Percentiles rank a stretch among this genome's conserved stretches.
Conservation (phyloP, 2,888 invertebrate genomes). For the Limnephilus auricula region DNA sequence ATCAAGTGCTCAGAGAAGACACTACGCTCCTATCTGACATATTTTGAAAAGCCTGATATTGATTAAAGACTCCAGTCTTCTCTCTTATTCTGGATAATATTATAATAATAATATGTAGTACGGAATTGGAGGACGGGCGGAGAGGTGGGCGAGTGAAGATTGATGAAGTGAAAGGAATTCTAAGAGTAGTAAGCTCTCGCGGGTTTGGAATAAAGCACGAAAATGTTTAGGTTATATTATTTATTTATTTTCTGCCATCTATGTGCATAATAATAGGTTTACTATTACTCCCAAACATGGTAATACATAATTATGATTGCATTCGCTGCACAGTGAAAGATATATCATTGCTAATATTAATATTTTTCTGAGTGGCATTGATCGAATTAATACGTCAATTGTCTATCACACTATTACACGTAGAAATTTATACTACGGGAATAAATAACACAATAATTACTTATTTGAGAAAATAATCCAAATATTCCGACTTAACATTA, state of each 20-base stretch:
- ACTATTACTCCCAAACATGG: background rate
- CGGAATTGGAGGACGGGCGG: no score
- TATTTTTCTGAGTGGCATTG: background rate
- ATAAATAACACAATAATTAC: background rate
- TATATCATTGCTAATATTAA: background rate
- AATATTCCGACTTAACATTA: background rate
- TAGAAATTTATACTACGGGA: background rate
- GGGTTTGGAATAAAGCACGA: background rate
- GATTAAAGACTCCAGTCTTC: no score
- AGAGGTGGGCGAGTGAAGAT: no score
- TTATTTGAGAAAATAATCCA: background rate
- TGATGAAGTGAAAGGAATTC: no score
- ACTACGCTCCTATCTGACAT: no score
- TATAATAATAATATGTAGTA: no score
- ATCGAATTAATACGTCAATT: background rate
- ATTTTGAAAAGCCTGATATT: no score
- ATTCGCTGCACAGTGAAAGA: slow-evolving; percentile 20
- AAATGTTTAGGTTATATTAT: background rate
- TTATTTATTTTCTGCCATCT: slow-evolving; percentile 30
- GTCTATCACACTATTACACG: background rate
- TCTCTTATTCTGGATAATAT: no score
- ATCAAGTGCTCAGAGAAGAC: no score
- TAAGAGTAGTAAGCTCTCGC: background rate
- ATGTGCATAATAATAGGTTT: slow-evolving; percentile 9
- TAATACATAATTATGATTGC: slow-evolving; percentile 21